Base-by-base conservation (phyloP, 2,113 vertebrate genomes). In the Carassius auratus region DNA sequence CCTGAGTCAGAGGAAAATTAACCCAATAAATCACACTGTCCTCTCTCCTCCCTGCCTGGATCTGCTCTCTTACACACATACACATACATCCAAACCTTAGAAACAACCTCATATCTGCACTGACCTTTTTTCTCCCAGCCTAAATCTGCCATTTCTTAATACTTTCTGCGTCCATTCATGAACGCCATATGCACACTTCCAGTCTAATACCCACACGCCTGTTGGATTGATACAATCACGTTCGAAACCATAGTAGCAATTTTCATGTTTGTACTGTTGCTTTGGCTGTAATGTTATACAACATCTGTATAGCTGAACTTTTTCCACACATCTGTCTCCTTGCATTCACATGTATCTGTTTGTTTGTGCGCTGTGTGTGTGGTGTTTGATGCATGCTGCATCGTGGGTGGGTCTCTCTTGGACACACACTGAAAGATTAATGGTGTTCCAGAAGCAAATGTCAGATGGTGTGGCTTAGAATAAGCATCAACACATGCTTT, bases 21-120 rank as follows among this genome's bases (percentile, higher is more conserved):
- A 12, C 45, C 45, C 45, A 48, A 48, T 48, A 48, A 48, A 48
- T 48, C 45, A 48, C 10, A 48, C 45, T 48, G 45, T 48, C 45
- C 45, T 48, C 45, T 48, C 92, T 86, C 80, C 88, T 93, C 92
- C 90, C 93, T 94, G 85, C 57, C 92, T 88, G 90, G 93, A 93
- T 6, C 55, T 57, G 55, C 55, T 19, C 8, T 8, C 55, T 61
- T 55, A 48, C 55, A 26, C 71, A 55, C 84, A 68, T 48, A 50
- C 84, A n/a, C 45, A 69, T 15, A n/a, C 45, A 69, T 4, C 19
- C 50, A 76, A 15, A 33, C 75, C 52, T 36, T 10, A 78, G 64
- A 78, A 21, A 61, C 45, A 50, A n/a, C 10, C 33, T n/a, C 33
- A 61, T n/a, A 61, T 76, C 15, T 1, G 6, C 55, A 14, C 55